Evolutionary conservation across 1,140 invertebrate species (phyloP).

Genomic region (Diabrotica virgifera): DNA sequence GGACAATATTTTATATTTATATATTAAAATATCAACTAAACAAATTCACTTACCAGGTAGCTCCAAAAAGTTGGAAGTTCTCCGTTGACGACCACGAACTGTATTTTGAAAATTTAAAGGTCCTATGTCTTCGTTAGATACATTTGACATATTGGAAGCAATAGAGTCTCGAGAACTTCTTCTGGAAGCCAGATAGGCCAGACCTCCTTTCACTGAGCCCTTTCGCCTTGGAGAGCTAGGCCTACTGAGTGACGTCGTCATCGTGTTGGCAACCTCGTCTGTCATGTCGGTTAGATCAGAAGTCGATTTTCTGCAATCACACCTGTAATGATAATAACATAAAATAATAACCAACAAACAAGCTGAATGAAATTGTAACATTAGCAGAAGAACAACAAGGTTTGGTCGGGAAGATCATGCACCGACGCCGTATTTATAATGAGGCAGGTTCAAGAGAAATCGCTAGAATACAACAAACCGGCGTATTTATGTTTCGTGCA

Average conservation of each 20-base stretch:
- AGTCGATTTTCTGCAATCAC: constrained; percentile 64
- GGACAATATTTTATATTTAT: too few relatives aligned
- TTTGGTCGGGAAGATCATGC: too few relatives aligned
- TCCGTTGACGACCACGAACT: constrained; percentile 66
- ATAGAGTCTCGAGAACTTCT: constrained; percentile 70
- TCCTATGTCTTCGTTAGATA: constrained; percentile 73
- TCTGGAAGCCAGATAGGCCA: constrained; percentile 69
- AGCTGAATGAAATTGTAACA: too few relatives aligned
- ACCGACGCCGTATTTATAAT: too few relatives aligned
- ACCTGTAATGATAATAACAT: constrained; percentile 8
- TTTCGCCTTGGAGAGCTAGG: constrained; percentile 57
- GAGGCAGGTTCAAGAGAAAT: too few relatives aligned
- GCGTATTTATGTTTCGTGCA: too few relatives aligned
- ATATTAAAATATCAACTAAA: too few relatives aligned
- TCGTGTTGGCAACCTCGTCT: constrained; percentile 57
- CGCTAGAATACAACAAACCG: too few relatives aligned
- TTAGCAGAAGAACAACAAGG: too few relatives aligned
- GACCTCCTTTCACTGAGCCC: constrained; percentile 62
- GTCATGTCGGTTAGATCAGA: constrained; percentile 69
- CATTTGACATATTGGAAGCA: constrained; percentile 64
- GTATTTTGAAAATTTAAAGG: constrained; percentile 75
- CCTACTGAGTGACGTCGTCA: constrained; percentile 59
- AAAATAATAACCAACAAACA: too few relatives aligned
- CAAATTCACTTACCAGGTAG: constrained; percentile 63
- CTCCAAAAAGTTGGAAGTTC: constrained; percentile 84